Evolutionary conservation across 2,113 vertebrate genomes (phyloP), one percentile per base, ranked within the genome.

Genomic region (Chionis minor): DNA sequence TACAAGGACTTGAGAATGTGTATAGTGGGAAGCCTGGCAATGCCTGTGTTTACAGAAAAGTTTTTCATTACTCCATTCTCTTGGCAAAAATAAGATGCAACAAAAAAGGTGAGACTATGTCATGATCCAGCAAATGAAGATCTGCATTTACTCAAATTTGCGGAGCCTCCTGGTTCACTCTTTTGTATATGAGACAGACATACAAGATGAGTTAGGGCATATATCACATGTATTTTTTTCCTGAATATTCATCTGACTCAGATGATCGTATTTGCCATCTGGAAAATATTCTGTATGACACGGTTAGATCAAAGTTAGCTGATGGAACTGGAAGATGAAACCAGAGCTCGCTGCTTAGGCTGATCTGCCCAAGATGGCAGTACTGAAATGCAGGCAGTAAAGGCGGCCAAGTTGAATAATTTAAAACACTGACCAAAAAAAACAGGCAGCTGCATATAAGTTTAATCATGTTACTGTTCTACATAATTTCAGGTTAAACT

Each of bases 231-330:
- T 26, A 6, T 15, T 52, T 62, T 92, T 81, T 84, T 27, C 27
- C 56, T 94, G 26, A 94, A 74, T 91, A 75, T 52, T 92, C 40
- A 75, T 85, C 61, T 91, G 61, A 93, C 52, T 94, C 30, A 81
- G 27, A 85, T 63, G 74, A 87, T 66, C 3, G 0, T 33, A 87
- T 75, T 56, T 91, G 16, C 58, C 66, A 80, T 75, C 70, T 93
- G 90, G 49, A 93, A 90, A 97, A 95, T 66, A 26, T 59, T 85
- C 62, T 1, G 3, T 78, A 40, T 62, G 52, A 82, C 62, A 79
- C 2, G 45, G 38, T 38, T 63, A 85, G 81, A 85, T 65, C 62
- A 65, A 80, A 96, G 71, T 52, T 67, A 78, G 18, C 35, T 63
- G 84, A 82, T 87, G 65, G 42, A 81, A 81, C 44, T 20, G 23